Conservation (phyloP, 35 echinoderm and acorn worm species). For the Acanthaster planci region DNA sequence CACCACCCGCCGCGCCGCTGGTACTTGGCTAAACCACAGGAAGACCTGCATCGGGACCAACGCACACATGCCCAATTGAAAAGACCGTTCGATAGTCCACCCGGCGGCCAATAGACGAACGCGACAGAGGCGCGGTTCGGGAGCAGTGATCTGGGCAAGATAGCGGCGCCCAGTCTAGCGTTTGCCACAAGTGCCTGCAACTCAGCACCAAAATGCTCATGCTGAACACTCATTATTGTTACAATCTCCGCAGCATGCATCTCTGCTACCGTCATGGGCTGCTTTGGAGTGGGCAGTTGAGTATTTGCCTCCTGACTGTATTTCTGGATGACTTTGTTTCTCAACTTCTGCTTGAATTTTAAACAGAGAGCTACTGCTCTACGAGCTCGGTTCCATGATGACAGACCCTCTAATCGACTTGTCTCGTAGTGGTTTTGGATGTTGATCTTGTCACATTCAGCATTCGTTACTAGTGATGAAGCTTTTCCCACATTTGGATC, state of each 20-base stretch:
- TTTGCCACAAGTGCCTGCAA: neutral
- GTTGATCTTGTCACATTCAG: neutral
- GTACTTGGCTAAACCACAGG: too few relatives aligned
- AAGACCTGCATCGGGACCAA: too few relatives aligned
- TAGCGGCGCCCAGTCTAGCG: too few relatives aligned
- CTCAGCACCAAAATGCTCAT: conserved; percentile 9
- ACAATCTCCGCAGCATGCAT: conserved; percentile 32
- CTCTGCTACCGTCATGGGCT: neutral
- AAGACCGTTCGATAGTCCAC: too few relatives aligned
- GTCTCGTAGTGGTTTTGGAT: conserved; percentile 18
- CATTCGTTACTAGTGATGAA: too few relatives aligned
- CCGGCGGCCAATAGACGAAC: too few relatives aligned
- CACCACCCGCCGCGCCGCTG: too few relatives aligned
- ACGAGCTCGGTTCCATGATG: conserved; percentile 37
- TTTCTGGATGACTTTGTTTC: neutral
- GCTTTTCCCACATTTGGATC: conserved; percentile 50
- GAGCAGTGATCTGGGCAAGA: too few relatives aligned
- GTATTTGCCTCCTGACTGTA: neutral
- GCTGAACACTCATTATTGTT: conserved; percentile 25
- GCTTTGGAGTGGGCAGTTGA: conserved; percentile 1
- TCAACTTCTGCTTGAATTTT: too few relatives aligned
- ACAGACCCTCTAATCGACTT: conserved; percentile 28
- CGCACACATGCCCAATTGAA: too few relatives aligned
- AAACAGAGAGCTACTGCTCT: too few relatives aligned
- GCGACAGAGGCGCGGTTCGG: too few relatives aligned